Base-by-base conservation (phyloP, 1,140 invertebrate genomes). In the Euwallacea similis region DNA sequence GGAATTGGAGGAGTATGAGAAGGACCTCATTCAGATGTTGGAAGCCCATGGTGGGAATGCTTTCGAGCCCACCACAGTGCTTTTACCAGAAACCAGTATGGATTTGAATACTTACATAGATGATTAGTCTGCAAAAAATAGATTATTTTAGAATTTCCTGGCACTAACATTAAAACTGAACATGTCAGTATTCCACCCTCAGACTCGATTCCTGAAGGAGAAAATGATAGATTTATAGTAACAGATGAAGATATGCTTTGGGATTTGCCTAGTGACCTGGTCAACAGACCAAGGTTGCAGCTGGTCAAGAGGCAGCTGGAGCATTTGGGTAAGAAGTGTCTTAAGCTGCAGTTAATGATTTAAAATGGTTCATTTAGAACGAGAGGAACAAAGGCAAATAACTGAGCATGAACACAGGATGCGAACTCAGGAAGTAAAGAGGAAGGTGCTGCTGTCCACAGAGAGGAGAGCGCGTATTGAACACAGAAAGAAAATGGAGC, bases 1-100 rank as follows among this genome's bases (percentile, higher is more conserved):
- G 41, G 60, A 71, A 13, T 58, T 71, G 62, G 69, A 69, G 42
- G 69, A 71, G 13, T 71, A 71, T 58, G 69, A 71, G 61, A 64
- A 58, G 33, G 60, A 71, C 8, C 46, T 71, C 3, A 41, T 71
- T 16, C 41, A 42, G 15, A 7, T 64, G 11, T 42, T 71, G n/a
- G 69, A 71, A 56, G 6, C 54, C 2, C 13, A n/a, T 64, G 59
- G 58, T 9, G 46, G 54, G 2, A 60, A 60, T 42, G n/a, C 21
- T 16, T 9, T 55, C 42, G 41, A 69, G 7, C 8, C 7, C 16
- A 44, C 58, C 9, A 62, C 13, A n/a, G 41, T 47, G 42, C 2
- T 61, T 61, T 16, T 69, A 41, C n/a, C 47, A 42, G 66, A 69
- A 50, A 33, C 66, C 15, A 46, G 66, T 60, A 60, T 43, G 50